These are phyloP conservation scores for Cheilosia impressa DNA, from an alignment of 2,888 invertebrate genomes.

Conservation along the genomic window DNA sequence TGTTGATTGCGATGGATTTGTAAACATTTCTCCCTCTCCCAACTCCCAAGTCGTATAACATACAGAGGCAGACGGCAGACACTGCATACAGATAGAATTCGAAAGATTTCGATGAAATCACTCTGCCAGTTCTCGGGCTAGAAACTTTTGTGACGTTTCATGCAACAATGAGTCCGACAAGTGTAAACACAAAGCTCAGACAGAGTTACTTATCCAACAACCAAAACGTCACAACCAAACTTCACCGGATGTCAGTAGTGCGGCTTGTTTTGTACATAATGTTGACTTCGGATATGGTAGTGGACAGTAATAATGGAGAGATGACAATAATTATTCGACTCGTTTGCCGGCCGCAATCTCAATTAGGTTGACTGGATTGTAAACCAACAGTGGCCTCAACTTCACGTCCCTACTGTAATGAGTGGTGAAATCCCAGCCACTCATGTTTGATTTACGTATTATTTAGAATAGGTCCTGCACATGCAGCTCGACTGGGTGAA, in stretches of 20 bases:
- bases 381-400: too few relatives aligned
- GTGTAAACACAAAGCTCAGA: slow-evolving; percentile 9
- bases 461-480: too few relatives aligned
- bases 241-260: slow-evolving; percentile 38
- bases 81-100: slow-evolving; percentile 17
- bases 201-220: neutral
- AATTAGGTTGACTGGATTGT: slow-evolving; percentile 31
- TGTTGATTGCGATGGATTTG: slow-evolving; percentile 36
- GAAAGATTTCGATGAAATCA: neutral
- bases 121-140: neutral
- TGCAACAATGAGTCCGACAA: slow-evolving; percentile 50
- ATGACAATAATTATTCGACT: slow-evolving; percentile 53
- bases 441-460: too few relatives aligned
- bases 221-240: slow-evolving; percentile 17
- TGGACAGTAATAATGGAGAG: slow-evolving; percentile 33
- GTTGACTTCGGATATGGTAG: slow-evolving; percentile 35
- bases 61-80: neutral
- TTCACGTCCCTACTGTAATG: too few relatives aligned
- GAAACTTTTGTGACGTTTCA: slow-evolving; percentile 48
- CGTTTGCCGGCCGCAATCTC: slow-evolving; percentile 38
- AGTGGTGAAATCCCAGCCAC: too few relatives aligned
- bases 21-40: slow-evolving; percentile 29
- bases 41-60: slow-evolving; percentile 1
- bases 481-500: too few relatives aligned
- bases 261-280: neutral